Evolutionary conservation across 2,797 vertebrate species (phyloP).

Genomic region (Acanthurus lineatus): DNA sequence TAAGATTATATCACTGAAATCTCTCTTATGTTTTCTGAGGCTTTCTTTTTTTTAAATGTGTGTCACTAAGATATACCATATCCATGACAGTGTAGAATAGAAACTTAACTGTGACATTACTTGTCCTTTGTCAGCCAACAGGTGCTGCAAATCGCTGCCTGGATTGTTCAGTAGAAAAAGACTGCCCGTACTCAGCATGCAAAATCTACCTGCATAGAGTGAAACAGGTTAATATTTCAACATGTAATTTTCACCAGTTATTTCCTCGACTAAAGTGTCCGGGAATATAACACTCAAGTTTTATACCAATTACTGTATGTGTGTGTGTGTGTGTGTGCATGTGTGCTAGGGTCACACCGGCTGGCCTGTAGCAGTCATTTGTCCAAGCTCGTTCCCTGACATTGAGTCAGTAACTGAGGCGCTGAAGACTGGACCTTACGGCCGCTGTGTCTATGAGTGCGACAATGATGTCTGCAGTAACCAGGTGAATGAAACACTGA

Average conservation of each 20-base stretch:
- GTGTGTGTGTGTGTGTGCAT: not conserved
- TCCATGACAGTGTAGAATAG: not conserved
- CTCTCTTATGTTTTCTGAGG: not conserved
- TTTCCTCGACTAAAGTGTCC: not conserved
- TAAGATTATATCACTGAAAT: not conserved
- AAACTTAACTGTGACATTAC: not conserved
- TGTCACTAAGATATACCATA: not conserved
- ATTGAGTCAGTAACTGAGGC: conserved; percentile 88
- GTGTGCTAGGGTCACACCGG: conserved; percentile 79
- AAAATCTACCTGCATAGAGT: conserved; percentile 88
- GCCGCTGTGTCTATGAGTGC: conserved; percentile 90
- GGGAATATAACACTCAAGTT: not conserved
- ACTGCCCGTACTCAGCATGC: conserved; percentile 88
- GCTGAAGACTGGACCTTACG: conserved; percentile 86
- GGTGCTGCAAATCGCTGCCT: conserved; percentile 86
- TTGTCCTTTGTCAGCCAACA: conserved; percentile 77
- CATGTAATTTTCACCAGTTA: not conserved
- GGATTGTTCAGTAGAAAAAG: conserved; percentile 84
- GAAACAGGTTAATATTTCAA: conserved; percentile 75
- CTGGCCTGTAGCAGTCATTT: conserved; percentile 89
- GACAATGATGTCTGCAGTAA: conserved; percentile 91
- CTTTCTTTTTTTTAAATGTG: not conserved
- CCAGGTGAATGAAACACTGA: conserved; percentile 80
- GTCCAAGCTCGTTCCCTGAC: conserved; percentile 82
- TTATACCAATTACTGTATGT: not conserved